A percentile compares a stretch with the other conserved stretches of the same genome.
Conservation (phyloP, 2,888 invertebrate genomes). For the Glomeris marginata region DNA sequence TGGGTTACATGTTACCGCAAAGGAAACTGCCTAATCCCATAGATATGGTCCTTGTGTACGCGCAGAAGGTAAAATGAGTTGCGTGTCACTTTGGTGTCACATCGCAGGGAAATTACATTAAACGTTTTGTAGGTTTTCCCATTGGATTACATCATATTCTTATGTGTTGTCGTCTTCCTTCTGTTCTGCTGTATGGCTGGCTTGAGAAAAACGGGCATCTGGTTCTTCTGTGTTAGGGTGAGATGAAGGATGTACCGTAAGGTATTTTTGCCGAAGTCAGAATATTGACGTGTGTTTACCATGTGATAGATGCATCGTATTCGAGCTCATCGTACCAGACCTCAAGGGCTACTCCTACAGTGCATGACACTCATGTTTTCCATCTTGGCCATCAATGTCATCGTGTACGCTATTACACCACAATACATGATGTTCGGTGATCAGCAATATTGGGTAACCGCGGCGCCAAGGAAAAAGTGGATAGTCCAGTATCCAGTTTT, state of each 20-base stretch:
- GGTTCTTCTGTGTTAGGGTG: conserved; percentile 31
- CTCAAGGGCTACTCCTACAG: conserved; percentile 31
- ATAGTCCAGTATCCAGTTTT: no score
- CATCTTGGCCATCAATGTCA: conserved; percentile 30
- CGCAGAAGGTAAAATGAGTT: conserved; percentile 30
- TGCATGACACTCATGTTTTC: conserved; percentile 31
- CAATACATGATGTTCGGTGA: conserved; percentile 33
- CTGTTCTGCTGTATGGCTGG: conserved; percentile 31
- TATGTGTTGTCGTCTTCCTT: conserved; percentile 27
- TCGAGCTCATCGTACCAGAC: conserved; percentile 26
- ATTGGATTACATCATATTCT: conserved; percentile 31
- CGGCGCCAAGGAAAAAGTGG: no score
- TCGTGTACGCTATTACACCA: conserved; percentile 31
- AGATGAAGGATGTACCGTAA: conserved; percentile 14
- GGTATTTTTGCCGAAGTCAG: not conserved
- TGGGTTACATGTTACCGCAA: conserved; percentile 30
- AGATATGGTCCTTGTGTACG: conserved; percentile 28
- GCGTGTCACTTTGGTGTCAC: no score
- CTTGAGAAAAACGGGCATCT: conserved; percentile 29
- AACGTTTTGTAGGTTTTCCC: conserved; percentile 28
- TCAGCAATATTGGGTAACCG: conserved; percentile 27
- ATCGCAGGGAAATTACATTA: no score
- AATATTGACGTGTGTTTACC: not conserved
- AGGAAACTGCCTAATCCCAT: conserved; percentile 30
- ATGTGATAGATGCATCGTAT: conserved; percentile 30